Evolutionary conservation across 2,888 invertebrate genomes (phyloP).

Genomic region (Omphaloscelis lunosa): DNA sequence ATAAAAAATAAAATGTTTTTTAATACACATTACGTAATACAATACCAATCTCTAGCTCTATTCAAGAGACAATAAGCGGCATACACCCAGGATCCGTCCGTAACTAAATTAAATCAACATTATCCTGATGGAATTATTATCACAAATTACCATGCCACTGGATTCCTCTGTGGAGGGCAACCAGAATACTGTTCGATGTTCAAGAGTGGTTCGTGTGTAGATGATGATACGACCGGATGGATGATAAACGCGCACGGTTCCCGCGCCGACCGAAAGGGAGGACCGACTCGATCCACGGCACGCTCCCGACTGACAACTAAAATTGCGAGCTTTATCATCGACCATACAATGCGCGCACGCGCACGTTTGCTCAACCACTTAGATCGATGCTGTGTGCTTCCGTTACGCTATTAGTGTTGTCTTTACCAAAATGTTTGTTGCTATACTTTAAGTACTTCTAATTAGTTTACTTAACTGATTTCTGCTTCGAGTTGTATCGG

Average conservation of each 20-base stretch:
- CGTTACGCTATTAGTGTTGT: constrained; percentile 82
- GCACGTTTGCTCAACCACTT: constrained; percentile 83
- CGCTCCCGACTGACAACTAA: constrained; percentile 84
- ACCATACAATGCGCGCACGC: constrained; percentile 78
- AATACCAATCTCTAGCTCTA: constrained; percentile 82
- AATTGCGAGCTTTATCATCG: constrained; percentile 87
- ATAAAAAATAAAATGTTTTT: constrained; percentile 50
- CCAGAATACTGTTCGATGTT: constrained; percentile 72
- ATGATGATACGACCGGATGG: constrained; percentile 74
- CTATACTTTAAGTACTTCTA: constrained; percentile 66
- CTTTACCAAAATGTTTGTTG: constrained; percentile 82
- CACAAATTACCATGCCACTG: constrained; percentile 89
- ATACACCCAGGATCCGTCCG: constrained; percentile 78
- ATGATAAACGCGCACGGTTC: constrained; percentile 69
- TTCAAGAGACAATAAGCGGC: constrained; percentile 80
- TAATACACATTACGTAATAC: constrained; percentile 82
- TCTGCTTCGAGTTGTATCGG: constrained; percentile 32
- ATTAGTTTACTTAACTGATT: constrained; percentile 65
- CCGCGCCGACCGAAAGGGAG: constrained; percentile 70
- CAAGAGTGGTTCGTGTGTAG: constrained; percentile 68
- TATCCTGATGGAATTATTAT: constrained; percentile 77
- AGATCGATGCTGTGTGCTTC: constrained; percentile 85
- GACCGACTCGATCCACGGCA: constrained; percentile 80
- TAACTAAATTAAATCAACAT: constrained; percentile 71
- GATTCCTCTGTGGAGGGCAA: constrained; percentile 77